phyloP scores from a whole-genome alignment of 2,888 invertebrate genomes.

The Caenorhabditis angaria region DNA sequence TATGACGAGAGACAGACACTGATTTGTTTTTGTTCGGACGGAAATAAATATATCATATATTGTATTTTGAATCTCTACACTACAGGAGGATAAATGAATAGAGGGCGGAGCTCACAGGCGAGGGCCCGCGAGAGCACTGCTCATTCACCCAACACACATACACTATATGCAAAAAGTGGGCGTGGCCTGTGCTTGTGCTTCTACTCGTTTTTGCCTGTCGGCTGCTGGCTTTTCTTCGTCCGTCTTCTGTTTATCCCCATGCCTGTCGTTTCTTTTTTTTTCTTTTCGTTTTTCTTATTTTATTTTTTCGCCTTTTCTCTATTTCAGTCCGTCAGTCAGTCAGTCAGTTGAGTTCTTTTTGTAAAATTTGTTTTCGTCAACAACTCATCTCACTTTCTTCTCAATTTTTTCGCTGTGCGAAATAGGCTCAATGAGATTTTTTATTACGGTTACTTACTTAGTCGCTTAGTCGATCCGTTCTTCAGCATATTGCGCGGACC shows the following conservation, averaged over 20 bases:
- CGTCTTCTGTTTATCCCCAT: conserved; percentile 5
- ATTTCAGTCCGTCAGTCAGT: conserved; percentile 12
- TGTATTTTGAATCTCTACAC: too few species aligned
- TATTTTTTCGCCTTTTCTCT: conserved; percentile 2
- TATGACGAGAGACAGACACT: neutral
- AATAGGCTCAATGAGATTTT: too few species aligned
- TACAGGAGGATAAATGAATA: too few species aligned
- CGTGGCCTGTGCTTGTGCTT: conserved; percentile 18
- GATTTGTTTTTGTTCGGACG: too few species aligned
- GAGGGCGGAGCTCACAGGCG: neutral
- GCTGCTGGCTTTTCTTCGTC: conserved; percentile 13
- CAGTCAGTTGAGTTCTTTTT: conserved; percentile 19
- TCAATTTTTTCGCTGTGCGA: too few species aligned
- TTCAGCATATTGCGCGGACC: too few species aligned
- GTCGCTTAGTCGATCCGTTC: too few species aligned
- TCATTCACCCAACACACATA: conserved; percentile 14
- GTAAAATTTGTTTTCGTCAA: conserved; percentile 10
- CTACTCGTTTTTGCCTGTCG: conserved; percentile 22
- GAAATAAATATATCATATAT: neutral
- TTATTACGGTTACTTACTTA: too few species aligned
- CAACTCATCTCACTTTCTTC: too few species aligned
- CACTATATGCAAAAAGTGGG: conserved; percentile 39
- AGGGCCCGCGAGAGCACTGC: conserved; percentile 1
- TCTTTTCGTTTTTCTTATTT: too few species aligned
- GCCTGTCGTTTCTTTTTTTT: conserved; percentile 3